Evolutionary conservation across 2,797 vertebrate species (phyloP).

Genomic region (Tragelaphus oryx): DNA sequence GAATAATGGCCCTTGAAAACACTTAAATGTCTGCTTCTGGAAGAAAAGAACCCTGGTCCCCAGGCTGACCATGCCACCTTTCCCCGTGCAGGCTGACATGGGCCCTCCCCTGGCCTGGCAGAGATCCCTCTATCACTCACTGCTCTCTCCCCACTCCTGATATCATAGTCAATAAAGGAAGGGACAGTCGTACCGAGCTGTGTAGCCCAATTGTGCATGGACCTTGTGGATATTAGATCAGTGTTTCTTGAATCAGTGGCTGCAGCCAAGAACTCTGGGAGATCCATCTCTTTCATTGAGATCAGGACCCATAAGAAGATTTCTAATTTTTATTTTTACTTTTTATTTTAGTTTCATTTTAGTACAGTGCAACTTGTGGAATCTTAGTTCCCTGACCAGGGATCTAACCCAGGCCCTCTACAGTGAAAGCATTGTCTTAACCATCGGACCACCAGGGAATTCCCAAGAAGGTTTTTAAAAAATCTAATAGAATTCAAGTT

Average conservation of each 20-base stretch:
- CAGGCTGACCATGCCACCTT: background rate
- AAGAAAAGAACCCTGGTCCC: background rate
- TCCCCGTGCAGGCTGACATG: background rate
- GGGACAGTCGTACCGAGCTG: background rate
- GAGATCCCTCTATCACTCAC: background rate
- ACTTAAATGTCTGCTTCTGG: background rate
- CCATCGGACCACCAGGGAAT: background rate
- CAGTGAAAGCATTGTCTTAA: background rate
- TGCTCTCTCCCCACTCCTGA: background rate
- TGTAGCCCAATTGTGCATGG: background rate
- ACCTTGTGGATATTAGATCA: background rate
- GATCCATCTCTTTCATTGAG: background rate
- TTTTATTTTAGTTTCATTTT: background rate
- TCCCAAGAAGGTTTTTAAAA: background rate
- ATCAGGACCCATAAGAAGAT: background rate
- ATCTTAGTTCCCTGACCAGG: background rate
- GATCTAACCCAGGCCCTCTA: background rate
- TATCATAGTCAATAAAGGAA: background rate
- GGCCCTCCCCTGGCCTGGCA: background rate
- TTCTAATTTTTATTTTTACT: background rate
- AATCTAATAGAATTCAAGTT: background rate
- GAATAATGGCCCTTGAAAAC: slow-evolving; percentile 4
- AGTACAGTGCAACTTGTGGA: background rate
- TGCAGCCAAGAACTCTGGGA: background rate
- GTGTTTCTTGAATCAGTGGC: background rate